Percentiles rank a stretch among this genome's conserved stretches.
Evolutionary conservation across 2,888 invertebrate genomes (phyloP).

Genomic region (Fragum sueziense): DNA sequence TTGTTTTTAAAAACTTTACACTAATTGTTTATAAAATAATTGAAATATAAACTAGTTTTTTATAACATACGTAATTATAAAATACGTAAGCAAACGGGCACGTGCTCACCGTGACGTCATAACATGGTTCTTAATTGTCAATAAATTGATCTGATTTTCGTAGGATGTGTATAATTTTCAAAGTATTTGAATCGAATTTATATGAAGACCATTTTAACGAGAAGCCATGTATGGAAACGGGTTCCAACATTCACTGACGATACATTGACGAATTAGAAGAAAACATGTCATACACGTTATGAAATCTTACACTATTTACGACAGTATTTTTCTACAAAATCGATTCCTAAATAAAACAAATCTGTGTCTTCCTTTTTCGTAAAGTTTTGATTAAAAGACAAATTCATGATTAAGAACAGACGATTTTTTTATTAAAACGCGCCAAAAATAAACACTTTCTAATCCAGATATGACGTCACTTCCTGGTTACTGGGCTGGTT

Average conservation of each 20-base stretch:
- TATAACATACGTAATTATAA: background rate
- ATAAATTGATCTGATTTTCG: background rate
- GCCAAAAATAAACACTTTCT: background rate
- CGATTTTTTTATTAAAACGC: background rate
- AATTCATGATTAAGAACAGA: background rate
- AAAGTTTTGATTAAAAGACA: background rate
- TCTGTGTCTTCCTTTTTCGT: background rate
- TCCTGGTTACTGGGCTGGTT: background rate
- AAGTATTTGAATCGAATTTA: background rate
- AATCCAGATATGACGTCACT: constrained; percentile 7
- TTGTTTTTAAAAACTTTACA: background rate
- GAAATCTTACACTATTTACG: no score
- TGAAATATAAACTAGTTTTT: background rate
- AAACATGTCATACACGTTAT: no score
- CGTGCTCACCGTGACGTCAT: background rate
- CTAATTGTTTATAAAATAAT: constrained; percentile 6
- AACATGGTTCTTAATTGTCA: background rate
- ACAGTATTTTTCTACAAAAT: background rate
- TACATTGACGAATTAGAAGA: no score
- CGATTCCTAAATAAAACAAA: background rate
- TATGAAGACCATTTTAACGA: no score
- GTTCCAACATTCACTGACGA: no score
- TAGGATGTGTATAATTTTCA: background rate
- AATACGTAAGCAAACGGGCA: background rate
- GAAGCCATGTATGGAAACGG: no score